These are phyloP conservation scores for Sycophila texana DNA, from an alignment of 2,888 invertebrate genomes.

Conservation along the genomic window DNA sequence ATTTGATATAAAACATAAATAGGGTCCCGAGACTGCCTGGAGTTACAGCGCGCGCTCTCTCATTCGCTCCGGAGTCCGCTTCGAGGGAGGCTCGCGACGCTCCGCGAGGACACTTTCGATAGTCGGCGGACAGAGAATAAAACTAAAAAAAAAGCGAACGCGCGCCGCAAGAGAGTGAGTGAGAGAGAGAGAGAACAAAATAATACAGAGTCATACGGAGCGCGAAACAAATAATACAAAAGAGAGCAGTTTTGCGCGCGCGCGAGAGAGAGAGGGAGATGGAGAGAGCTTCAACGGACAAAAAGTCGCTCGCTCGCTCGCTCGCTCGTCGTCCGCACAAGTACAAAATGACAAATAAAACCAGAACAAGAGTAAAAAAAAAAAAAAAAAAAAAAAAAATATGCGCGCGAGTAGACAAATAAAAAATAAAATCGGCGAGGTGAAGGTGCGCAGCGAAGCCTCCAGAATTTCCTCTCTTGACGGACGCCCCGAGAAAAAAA, in stretches of 20 bases:
- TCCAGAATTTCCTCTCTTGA: constrained; percentile 16
- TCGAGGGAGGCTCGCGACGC: constrained; percentile 58
- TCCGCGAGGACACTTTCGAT: constrained; percentile 44
- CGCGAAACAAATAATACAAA: not conserved
- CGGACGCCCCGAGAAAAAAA: too few relatives aligned
- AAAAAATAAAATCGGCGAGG: constrained; percentile 28
- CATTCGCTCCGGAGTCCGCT: constrained; percentile 57
- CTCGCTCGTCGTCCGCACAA: constrained; percentile 44
- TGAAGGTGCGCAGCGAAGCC: constrained; percentile 24
- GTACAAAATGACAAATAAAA: not conserved
- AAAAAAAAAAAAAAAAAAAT: not conserved
- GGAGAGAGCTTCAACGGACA: constrained; percentile 27
- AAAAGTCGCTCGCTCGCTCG: constrained; percentile 48
- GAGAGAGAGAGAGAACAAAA: constrained; percentile 4
- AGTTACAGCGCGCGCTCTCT: constrained; percentile 66
- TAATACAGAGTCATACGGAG: constrained; percentile 12
- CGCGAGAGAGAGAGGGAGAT: constrained; percentile 1
- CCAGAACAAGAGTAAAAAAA: too few relatives aligned
- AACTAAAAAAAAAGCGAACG: constrained; percentile 5
- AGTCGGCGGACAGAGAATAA: constrained; percentile 16
- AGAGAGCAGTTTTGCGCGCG: constrained; percentile 8
- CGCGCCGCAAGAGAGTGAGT: not conserved
- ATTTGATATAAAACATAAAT: constrained; percentile 75
- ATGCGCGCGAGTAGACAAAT: constrained; percentile 25
- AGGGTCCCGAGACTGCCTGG: constrained; percentile 73